Conservation (phyloP, 2,797 vertebrate genomes). For the Oreochromis mossambicus region DNA sequence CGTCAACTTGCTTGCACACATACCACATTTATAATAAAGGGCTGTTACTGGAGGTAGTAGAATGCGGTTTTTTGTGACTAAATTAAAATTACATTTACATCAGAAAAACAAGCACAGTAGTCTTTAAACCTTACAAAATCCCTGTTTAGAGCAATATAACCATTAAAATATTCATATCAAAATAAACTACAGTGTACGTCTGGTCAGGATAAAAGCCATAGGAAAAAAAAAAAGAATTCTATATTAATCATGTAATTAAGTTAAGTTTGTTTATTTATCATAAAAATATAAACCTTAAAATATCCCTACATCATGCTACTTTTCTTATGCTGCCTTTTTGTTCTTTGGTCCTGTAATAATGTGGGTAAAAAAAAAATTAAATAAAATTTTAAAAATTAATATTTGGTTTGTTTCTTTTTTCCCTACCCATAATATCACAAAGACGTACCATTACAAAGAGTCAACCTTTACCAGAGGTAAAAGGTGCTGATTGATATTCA, state of each 20-base stretch:
- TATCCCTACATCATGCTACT: background rate
- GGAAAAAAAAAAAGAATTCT: background rate
- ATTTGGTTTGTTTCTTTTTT: background rate
- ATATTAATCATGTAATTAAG: background rate
- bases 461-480: background rate
- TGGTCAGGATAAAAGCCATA: background rate
- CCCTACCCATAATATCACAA: background rate
- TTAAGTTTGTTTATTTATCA: background rate
- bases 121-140: background rate
- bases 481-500: conserved; percentile 17
- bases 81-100: background rate
- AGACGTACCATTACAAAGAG: background rate
- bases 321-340: background rate
- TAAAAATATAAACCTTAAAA: background rate
- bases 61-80: background rate
- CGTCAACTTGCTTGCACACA: background rate
- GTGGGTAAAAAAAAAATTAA: background rate
- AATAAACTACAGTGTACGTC: background rate
- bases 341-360: background rate
- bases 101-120: background rate
- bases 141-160: background rate
- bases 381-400: background rate
- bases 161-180: background rate
- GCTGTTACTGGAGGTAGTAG: background rate
- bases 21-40: background rate